phyloP scores from a whole-genome alignment of 2,797 vertebrate genomes.

The Muscicapa striata region DNA sequence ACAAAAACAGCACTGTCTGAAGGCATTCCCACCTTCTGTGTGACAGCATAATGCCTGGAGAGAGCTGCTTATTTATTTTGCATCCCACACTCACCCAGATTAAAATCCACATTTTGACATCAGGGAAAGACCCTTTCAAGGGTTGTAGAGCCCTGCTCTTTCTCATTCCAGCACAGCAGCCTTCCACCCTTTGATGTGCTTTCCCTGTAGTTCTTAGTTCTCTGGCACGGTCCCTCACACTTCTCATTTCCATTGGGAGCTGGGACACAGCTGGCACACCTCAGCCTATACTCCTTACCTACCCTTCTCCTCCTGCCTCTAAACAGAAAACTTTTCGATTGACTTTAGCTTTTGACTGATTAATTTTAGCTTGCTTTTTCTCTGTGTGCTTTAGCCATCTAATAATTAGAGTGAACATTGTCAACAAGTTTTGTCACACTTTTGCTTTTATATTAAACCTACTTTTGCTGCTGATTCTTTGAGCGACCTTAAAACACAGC shows the following conservation, averaged over 20 bases:
- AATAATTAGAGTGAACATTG: background rate
- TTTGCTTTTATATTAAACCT: background rate
- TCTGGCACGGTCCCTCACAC: fast-evolving
- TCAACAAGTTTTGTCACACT: background rate
- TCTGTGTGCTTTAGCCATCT: background rate
- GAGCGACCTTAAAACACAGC: background rate
- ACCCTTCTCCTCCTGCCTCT: background rate
- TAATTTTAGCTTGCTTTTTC: background rate
- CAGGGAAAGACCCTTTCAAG: background rate
- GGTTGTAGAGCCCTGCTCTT: background rate
- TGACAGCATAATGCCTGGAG: background rate
- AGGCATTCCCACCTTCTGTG: background rate
- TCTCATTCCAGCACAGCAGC: background rate
- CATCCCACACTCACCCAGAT: fast-evolving
- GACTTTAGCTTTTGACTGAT: background rate
- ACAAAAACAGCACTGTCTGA: background rate
- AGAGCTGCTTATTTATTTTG: background rate
- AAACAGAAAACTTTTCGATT: background rate
- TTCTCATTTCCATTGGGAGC: fast-evolving
- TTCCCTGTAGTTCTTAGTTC: background rate
- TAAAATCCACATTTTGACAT: background rate
- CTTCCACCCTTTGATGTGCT: background rate
- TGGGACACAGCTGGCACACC: background rate
- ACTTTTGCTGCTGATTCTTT: background rate
- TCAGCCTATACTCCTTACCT: background rate